Evolutionary conservation across 2,888 invertebrate genomes (phyloP).

Genomic region (Ectropis crepuscularia): DNA sequence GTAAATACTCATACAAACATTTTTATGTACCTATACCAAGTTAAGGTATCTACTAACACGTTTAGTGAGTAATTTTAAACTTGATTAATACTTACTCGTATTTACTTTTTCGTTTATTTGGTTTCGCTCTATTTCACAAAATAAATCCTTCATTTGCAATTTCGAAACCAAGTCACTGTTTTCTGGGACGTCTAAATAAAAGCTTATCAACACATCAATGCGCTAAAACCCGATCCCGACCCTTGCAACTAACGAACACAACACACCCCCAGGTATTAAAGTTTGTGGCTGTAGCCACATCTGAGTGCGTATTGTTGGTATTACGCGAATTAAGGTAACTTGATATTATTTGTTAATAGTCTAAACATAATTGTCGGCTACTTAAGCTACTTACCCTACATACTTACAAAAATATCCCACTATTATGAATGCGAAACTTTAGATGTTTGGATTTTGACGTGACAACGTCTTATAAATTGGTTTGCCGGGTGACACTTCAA

Average conservation of each 20-base stretch:
- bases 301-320: conserved; percentile 28
- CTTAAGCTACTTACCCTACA: no score
- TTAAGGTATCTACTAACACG: no score
- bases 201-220: conserved; percentile 55
- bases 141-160: neutral
- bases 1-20: no score
- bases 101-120: neutral
- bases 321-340: conserved; percentile 18
- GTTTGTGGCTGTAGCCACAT: conserved; percentile 39
- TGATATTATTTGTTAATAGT: neutral
- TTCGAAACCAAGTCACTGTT: conserved; percentile 11
- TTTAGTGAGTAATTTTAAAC: no score
- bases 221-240: conserved; percentile 51
- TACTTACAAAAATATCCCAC: no score
- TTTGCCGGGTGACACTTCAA: no score
- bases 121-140: neutral
- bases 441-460: no score
- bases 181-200: conserved; percentile 44
- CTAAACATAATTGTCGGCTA: neutral
- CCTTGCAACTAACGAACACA: conserved; percentile 68
- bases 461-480: no score
- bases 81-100: neutral
- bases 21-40: no score
- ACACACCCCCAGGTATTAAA: conserved; percentile 73
- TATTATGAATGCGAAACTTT: no score